Evolutionary conservation across 2,113 vertebrate genomes (phyloP).

Genomic region (Halcyon senegalensis): DNA sequence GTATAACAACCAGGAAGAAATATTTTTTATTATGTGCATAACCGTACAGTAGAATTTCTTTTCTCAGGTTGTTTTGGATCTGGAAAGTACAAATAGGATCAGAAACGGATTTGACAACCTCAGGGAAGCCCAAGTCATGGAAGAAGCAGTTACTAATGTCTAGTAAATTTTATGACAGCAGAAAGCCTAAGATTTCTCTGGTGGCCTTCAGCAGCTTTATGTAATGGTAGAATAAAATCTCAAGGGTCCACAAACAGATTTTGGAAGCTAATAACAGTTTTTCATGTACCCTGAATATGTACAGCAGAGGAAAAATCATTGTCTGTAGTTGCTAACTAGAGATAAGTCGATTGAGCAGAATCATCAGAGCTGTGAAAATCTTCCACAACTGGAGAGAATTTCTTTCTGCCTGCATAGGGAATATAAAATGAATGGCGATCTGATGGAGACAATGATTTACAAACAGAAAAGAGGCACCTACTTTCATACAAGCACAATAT

Average conservation of each 20-base stretch:
- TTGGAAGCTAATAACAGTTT: neutral
- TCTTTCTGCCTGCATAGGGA: neutral
- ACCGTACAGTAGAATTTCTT: neutral
- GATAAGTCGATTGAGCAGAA: neutral
- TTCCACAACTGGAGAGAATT: accelerated
- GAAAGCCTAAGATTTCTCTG: neutral
- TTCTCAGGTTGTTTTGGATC: neutral
- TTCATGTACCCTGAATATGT: neutral
- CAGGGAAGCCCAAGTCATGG: neutral
- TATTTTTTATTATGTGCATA: neutral
- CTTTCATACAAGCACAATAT: neutral
- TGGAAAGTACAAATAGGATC: neutral
- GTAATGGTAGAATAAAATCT: neutral
- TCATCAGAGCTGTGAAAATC: neutral
- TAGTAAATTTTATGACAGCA: neutral
- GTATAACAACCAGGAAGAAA: neutral
- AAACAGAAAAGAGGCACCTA: neutral
- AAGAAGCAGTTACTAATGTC: neutral
- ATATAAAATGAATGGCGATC: neutral
- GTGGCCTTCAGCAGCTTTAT: neutral
- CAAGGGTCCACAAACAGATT: neutral
- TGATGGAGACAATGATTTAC: neutral
- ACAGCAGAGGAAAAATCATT: neutral
- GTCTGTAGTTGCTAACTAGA: neutral
- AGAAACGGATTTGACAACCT: neutral